Evolutionary conservation across 2,888 invertebrate species (phyloP).

Genomic region (Heliconius aoede): DNA sequence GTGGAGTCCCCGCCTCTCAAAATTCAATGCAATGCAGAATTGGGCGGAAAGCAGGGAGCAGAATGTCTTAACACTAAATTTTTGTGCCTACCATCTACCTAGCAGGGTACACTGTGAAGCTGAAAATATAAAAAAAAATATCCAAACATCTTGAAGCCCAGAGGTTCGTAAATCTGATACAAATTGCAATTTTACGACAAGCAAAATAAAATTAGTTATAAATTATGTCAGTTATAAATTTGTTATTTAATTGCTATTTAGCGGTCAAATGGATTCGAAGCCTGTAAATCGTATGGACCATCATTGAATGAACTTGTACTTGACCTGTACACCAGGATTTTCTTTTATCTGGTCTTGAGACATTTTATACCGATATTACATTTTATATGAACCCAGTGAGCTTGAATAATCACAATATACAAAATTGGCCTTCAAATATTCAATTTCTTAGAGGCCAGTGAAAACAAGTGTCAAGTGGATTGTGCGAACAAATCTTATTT

Average conservation of each 20-base stretch:
- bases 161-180: conserved; percentile 4
- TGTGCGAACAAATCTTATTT: not conserved
- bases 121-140: not conserved
- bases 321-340: not conserved
- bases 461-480: not conserved
- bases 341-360: not conserved
- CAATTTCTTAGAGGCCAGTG: not conserved
- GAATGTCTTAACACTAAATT: too few species aligned
- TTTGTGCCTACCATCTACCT: too few species aligned
- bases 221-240: conserved; percentile 7
- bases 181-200: conserved; percentile 29
- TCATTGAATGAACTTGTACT: not conserved
- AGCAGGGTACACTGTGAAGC: too few species aligned
- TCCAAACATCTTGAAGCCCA: not conserved
- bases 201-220: conserved; percentile 29
- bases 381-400: too few species aligned
- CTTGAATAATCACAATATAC: too few species aligned
- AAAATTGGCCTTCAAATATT: not conserved
- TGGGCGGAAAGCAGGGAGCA: too few species aligned
- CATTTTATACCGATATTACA: too few species aligned
- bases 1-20: too few species aligned
- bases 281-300: not conserved
- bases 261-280: not conserved
- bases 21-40: too few species aligned
- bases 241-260: not conserved